Percentiles rank a stretch among this genome's conserved stretches.
Evolutionary conservation across 2,113 vertebrate genomes (phyloP).

Genomic region (Ictalurus furcatus): DNA sequence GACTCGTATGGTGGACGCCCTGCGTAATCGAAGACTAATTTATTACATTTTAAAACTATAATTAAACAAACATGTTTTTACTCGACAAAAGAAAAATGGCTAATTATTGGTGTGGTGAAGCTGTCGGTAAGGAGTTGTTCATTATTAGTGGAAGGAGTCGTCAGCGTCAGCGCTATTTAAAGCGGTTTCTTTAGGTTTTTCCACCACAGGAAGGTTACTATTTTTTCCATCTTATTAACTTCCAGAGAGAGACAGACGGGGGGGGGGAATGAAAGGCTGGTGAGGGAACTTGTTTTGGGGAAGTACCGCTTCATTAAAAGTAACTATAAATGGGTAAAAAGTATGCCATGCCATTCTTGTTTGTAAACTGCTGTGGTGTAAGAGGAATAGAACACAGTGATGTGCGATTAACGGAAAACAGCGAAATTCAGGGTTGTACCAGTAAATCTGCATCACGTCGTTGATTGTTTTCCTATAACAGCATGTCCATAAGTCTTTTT

Average conservation of each 20-base stretch:
- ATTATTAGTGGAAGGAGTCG: not conserved
- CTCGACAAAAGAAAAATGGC: not conserved
- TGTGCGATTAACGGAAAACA: not conserved
- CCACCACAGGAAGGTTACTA: not conserved
- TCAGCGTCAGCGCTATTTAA: not conserved
- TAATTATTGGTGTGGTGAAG: not conserved
- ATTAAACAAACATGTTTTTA: not conserved
- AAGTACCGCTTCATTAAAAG: not conserved
- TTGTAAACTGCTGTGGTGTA: not conserved
- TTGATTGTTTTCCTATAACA: not conserved
- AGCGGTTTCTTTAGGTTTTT: not conserved
- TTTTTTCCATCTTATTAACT: not conserved
- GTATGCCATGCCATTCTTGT: not conserved
- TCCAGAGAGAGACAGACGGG: not conserved
- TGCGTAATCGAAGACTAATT: not conserved
- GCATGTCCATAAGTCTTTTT: not conserved
- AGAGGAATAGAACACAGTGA: not conserved
- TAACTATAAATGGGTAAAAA: not conserved
- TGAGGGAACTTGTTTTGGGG: not conserved
- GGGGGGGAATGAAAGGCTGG: not conserved
- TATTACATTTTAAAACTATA: too few relatives aligned
- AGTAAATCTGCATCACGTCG: not conserved
- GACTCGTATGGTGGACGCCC: not conserved
- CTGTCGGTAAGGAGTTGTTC: not conserved
- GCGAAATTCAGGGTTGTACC: not conserved